Evolutionary conservation across 1,140 invertebrate genomes (phyloP), one percentile per base, ranked within the genome.

Genomic region (Eulimnadia texana): DNA sequence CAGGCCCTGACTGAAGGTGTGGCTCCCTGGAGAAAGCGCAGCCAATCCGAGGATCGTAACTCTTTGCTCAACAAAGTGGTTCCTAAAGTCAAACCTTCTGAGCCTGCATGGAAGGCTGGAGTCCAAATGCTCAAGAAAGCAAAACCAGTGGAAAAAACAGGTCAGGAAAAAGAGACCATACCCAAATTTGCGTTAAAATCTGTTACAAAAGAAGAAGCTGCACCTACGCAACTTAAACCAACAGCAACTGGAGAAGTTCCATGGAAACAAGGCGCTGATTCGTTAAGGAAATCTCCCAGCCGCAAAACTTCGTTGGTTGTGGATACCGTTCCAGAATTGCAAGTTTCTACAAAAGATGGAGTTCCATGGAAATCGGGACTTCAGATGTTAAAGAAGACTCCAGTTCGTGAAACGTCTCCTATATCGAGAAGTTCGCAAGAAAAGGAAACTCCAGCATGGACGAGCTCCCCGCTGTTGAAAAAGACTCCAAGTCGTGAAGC

Each of bases 171-270:
- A 65, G 56, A 66, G 50, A 67, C 59, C 3, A 67, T 70, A 16
- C 60, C 25, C 0, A 63, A 64, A 59, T 51, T 58, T 25, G 71
- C 56, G 42, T 56, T 73, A 28, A 72, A 71, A 64, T 66, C 68
- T 13, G 64, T 71, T 19, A 50, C 60, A 1, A 71, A 62, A 69
- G 69, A 58, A 69, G 68, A 10, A 73, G 70, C 63, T 11, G 52
- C 25, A 54, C 52, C 52, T 1, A 22, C 11, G 13, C 52, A 54
- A 54, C 13, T 16, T 13, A 54, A 22, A 54, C 52, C 1, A 20
- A 22, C 22, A 16, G 25, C 3, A 11, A 19, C 23, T 56, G 42
- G n/a, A n/a, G 58, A 60, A 11, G 42, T 52, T 20, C 55, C 56
- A 22, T 58, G 54, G 56, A 58, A 63, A 24, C n/a, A 20, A 23